Evolutionary conservation across 2,113 vertebrate species (phyloP).

Genomic region (Hypanus sabinus): DNA sequence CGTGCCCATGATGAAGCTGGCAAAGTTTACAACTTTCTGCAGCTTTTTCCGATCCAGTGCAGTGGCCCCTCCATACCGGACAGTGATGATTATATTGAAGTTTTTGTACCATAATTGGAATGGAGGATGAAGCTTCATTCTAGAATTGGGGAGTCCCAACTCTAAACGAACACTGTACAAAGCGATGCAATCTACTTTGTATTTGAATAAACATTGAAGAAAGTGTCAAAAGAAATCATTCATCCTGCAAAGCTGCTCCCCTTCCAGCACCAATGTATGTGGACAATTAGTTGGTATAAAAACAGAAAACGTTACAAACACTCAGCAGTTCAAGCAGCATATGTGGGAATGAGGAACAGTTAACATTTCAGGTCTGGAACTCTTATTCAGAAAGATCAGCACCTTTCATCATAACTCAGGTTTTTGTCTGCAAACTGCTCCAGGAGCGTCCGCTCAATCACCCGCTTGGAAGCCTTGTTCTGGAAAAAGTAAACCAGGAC

Average conservation of each 20-base stretch:
- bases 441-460: constrained; percentile 84
- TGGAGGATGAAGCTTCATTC: too few species aligned
- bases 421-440: constrained; percentile 93
- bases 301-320: too few species aligned
- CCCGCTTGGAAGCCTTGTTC: constrained; percentile 76
- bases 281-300: background rate
- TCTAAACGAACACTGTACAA: background rate
- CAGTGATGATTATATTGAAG: background rate
- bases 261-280: background rate
- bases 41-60: too few species aligned
- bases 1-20: too few species aligned
- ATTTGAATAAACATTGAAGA: background rate
- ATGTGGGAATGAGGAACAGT: too few species aligned
- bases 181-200: background rate
- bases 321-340: too few species aligned
- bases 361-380: too few species aligned
- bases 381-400: background rate
- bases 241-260: background rate
- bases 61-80: too few species aligned
- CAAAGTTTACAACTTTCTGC: too few species aligned
- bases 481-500: constrained; percentile 87
- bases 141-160: background rate
- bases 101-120: background rate
- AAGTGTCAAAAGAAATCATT: background rate
- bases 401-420: constrained; percentile 93